phyloP scores from a whole-genome alignment of 2,797 vertebrate species.

The Cottoperca gobio region DNA sequence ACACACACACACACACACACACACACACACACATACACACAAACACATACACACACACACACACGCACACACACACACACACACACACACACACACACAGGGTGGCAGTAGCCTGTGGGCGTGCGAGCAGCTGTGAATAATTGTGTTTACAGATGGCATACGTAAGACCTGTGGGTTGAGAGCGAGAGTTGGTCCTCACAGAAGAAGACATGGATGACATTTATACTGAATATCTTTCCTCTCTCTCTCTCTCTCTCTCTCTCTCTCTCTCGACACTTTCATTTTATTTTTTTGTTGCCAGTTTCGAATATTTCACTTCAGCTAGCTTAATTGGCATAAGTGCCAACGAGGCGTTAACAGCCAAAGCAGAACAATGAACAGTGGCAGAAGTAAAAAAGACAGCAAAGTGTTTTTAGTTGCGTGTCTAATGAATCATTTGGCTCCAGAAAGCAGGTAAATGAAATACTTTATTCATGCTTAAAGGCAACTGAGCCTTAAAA shows the following conservation, averaged over 20 bases:
- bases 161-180: slow-evolving; percentile 71
- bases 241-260: not conserved
- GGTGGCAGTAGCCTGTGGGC: slow-evolving; percentile 65
- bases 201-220: slow-evolving; percentile 53
- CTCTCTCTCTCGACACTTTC: not conserved
- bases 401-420: slow-evolving; percentile 40
- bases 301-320: slow-evolving; percentile 47
- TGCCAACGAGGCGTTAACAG: slow-evolving; percentile 63
- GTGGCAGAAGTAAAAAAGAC: slow-evolving; percentile 25
- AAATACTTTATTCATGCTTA: slow-evolving; percentile 35
- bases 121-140: slow-evolving; percentile 77
- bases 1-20: slow-evolving; percentile 29
- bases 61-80: slow-evolving; percentile 20
- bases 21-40: too few species aligned
- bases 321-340: slow-evolving; percentile 57
- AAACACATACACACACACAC: not conserved
- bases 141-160: slow-evolving; percentile 82
- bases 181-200: slow-evolving; percentile 19
- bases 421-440: slow-evolving; percentile 61
- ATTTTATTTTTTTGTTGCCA: slow-evolving; percentile 21
- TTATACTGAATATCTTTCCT: slow-evolving; percentile 31
- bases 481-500: slow-evolving; percentile 21
- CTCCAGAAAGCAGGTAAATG: slow-evolving; percentile 47
- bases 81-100: slow-evolving; percentile 42
- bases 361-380: slow-evolving; percentile 53